Evolutionary conservation across 2,888 invertebrate species (phyloP).

Genomic region (Alsophila aescularia): DNA sequence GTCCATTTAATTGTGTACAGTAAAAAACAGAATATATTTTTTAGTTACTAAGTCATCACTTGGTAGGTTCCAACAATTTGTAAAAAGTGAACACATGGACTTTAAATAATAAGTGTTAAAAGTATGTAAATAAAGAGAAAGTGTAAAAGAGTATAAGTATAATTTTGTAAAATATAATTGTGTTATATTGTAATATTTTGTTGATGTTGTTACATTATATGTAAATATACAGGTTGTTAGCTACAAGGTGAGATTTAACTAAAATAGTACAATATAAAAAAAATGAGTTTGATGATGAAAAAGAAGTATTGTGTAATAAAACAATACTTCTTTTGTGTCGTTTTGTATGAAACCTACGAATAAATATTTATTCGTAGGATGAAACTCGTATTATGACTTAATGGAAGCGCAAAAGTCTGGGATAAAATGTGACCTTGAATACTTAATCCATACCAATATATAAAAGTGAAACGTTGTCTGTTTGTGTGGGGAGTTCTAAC

Average conservation of each 20-base stretch:
- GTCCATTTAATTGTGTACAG: too few species aligned
- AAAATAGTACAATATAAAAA: not conserved
- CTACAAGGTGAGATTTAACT: slow-evolving; percentile 12
- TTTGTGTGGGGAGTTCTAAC: too few species aligned
- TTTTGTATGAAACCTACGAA: too few species aligned
- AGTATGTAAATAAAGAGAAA: slow-evolving; percentile 69
- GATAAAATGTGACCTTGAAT: too few species aligned
- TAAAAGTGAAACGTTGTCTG: too few species aligned
- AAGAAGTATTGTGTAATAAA: too few species aligned
- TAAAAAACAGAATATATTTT: not conserved
- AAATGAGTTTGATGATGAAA: too few species aligned
- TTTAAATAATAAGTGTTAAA: slow-evolving; percentile 62
- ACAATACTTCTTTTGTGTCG: too few species aligned
- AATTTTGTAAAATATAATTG: slow-evolving; percentile 62
- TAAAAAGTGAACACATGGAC: slow-evolving; percentile 53
- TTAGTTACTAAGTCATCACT: not conserved
- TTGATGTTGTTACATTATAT: slow-evolving; percentile 58
- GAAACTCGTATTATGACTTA: too few species aligned
- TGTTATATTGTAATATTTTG: slow-evolving; percentile 57
- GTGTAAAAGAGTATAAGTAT: slow-evolving; percentile 62
- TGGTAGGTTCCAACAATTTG: slow-evolving; percentile 38
- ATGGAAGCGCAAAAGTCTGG: too few species aligned
- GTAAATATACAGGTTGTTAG: slow-evolving; percentile 50
- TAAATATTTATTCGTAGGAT: too few species aligned
- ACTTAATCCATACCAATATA: too few species aligned